Percentiles rank a stretch among this genome's conserved stretches.
These are phyloP conservation scores for Pseudochirops corinnae DNA, from an alignment of 2,797 vertebrate genomes.

Conservation along the genomic window DNA sequence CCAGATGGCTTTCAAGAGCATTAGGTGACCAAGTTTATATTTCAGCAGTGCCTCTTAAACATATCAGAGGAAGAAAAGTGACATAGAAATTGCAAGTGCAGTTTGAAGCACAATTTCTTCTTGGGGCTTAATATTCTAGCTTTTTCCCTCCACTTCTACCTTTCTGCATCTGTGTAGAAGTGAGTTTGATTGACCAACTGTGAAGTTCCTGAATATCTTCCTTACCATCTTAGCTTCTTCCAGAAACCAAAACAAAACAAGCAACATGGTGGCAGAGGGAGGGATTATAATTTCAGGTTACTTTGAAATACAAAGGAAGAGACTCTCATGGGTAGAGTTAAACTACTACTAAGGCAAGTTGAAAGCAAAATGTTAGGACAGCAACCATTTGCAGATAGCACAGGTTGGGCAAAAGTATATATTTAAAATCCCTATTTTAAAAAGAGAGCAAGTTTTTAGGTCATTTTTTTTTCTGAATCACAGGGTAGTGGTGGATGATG, in stretches of 20 bases:
- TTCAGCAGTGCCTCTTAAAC: slow-evolving; percentile 78
- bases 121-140: slow-evolving; percentile 60
- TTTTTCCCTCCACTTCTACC: slow-evolving; percentile 68
- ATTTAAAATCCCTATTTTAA: slow-evolving; percentile 1
- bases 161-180: slow-evolving; percentile 45
- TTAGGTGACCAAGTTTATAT: slow-evolving; percentile 71
- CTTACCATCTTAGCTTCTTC: slow-evolving; percentile 36
- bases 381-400: background rate
- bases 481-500: background rate
- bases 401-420: background rate
- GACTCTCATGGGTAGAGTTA: background rate
- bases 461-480: background rate
- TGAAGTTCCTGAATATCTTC: slow-evolving; percentile 20
- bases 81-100: slow-evolving; percentile 61
- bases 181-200: slow-evolving; percentile 49
- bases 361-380: slow-evolving; percentile 33
- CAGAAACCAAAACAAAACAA: slow-evolving; percentile 12
- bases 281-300: slow-evolving; percentile 53
- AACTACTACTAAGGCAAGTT: slow-evolving; percentile 21
- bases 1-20: slow-evolving; percentile 71
- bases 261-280: background rate
- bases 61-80: slow-evolving; percentile 42
- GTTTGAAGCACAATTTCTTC: slow-evolving; percentile 74
- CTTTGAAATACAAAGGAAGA: slow-evolving; percentile 24
- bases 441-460: slow-evolving; percentile 17